Conservation (phyloP, 1,140 invertebrate species). For the Papilio polyxenes region DNA sequence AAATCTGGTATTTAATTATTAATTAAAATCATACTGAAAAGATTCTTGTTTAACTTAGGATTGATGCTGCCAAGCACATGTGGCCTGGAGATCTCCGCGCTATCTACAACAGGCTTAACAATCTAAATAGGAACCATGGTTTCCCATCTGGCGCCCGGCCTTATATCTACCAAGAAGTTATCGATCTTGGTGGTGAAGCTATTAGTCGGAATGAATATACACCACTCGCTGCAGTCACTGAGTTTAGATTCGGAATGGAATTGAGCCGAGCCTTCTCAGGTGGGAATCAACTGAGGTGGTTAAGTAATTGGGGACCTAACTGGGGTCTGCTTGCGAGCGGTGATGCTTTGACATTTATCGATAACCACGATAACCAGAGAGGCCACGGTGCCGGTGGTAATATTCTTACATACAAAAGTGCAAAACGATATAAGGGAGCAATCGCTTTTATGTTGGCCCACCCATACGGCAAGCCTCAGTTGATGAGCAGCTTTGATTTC, state of each 20-base stretch:
- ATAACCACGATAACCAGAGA: constrained; percentile 83
- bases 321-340: constrained; percentile 82
- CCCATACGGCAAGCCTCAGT: constrained; percentile 86
- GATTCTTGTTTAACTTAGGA: constrained; percentile 61
- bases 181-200: constrained; percentile 87
- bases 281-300: constrained; percentile 64
- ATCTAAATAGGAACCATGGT: constrained; percentile 83
- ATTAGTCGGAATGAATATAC: constrained; percentile 85
- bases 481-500: constrained; percentile 91
- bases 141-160: constrained; percentile 83
- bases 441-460: constrained; percentile 92
- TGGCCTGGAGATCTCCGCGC: constrained; percentile 86
- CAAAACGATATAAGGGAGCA: constrained; percentile 85
- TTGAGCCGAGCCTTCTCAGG: constrained; percentile 70
- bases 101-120: constrained; percentile 83
- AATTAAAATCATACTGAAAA: background rate
- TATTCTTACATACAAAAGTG: constrained; percentile 83
- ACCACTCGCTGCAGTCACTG: constrained; percentile 85
- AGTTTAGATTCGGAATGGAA: constrained; percentile 82
- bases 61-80: constrained; percentile 91
- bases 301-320: constrained; percentile 80
- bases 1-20: background rate
- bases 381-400: constrained; percentile 82
- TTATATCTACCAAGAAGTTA: constrained; percentile 91
- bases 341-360: constrained; percentile 84